A percentile compares a stretch with the other conserved stretches of the same genome.
These are phyloP conservation scores for Tragulus kanchil DNA, from an alignment of 2,113 vertebrate species.

Conservation along the genomic window DNA sequence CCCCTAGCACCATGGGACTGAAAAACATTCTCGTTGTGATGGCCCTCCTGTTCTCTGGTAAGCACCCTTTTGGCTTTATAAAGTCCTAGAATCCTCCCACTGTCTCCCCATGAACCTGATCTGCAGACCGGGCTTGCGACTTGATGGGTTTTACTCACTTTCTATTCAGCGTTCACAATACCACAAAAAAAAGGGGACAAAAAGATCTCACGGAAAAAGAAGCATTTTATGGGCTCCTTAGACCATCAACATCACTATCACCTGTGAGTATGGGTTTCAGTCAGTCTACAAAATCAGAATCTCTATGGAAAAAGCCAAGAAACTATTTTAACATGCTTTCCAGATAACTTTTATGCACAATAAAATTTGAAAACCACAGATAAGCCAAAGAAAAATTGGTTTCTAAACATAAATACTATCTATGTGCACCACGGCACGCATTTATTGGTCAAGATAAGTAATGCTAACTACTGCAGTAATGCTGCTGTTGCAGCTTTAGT, in stretches of 20 bases:
- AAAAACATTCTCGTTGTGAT: not conserved
- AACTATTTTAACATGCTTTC: no score
- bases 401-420: not conserved
- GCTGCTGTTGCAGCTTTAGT: not conserved
- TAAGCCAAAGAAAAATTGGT: no score
- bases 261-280: no score
- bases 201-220: slow-evolving; percentile 21
- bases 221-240: no score
- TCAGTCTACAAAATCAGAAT: no score
- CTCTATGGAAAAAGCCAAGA: no score
- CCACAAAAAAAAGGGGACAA: not conserved
- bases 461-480: not conserved
- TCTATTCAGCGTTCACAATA: not conserved
- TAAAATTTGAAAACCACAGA: no score
- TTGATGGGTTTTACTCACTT: slow-evolving; percentile 13
- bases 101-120: not conserved
- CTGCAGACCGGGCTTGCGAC: not conserved
- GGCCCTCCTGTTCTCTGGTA: slow-evolving; percentile 57
- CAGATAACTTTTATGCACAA: no score
- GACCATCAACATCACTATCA: no score
- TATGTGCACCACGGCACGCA: not conserved
- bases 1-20: slow-evolving; percentile 73
- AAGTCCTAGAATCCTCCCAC: slow-evolving; percentile 33
- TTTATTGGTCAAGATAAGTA: not conserved
- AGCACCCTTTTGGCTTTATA: slow-evolving; percentile 56